A percentile compares a stretch with the other conserved stretches of the same genome.
Conservation (phyloP, 2,113 vertebrate genomes). For the Tor tambroides region DNA sequence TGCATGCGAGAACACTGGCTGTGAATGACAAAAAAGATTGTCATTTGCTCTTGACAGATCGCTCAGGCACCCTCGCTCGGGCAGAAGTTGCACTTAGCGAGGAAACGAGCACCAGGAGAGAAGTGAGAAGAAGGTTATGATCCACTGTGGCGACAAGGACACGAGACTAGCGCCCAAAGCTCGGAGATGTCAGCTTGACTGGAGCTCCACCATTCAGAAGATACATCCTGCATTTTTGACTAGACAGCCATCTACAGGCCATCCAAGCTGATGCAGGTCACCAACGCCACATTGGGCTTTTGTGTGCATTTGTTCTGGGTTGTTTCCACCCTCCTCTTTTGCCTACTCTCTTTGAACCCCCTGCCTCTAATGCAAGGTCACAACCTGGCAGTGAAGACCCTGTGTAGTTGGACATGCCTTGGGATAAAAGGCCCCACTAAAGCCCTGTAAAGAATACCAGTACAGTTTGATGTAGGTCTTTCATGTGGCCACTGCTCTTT, state of each 20-base stretch:
- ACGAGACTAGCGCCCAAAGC: constrained; percentile 6
- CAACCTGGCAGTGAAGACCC: constrained; percentile 52
- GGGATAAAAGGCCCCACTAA: constrained; percentile 59
- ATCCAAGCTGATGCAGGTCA: constrained; percentile 46
- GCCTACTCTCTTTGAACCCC: constrained; percentile 60
- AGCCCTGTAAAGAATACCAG: constrained; percentile 54
- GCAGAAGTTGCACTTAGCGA: constrained; percentile 64
- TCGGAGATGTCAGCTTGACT: constrained; percentile 12
- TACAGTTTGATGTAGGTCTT: constrained; percentile 61
- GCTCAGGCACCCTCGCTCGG: constrained; percentile 67
- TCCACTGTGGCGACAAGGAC: constrained; percentile 21
- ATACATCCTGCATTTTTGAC: constrained; percentile 64
- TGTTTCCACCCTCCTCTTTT: constrained; percentile 44
- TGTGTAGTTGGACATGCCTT: constrained; percentile 59
- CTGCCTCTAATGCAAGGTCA: constrained; percentile 60
- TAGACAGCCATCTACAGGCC: constrained; percentile 80
- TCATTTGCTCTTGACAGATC: constrained; percentile 75
- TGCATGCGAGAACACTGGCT: constrained; percentile 65
- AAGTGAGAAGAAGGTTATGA: constrained; percentile 38
- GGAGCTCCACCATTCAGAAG: constrained; percentile 31
- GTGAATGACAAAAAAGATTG: constrained; percentile 73
- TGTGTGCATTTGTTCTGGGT: constrained; percentile 28
- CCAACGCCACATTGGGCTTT: not conserved
- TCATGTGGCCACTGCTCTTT: constrained; percentile 58
- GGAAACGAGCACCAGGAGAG: constrained; percentile 46